Base-by-base conservation (phyloP, 1,140 invertebrate species). In the Ceratosolen fusciceps region DNA sequence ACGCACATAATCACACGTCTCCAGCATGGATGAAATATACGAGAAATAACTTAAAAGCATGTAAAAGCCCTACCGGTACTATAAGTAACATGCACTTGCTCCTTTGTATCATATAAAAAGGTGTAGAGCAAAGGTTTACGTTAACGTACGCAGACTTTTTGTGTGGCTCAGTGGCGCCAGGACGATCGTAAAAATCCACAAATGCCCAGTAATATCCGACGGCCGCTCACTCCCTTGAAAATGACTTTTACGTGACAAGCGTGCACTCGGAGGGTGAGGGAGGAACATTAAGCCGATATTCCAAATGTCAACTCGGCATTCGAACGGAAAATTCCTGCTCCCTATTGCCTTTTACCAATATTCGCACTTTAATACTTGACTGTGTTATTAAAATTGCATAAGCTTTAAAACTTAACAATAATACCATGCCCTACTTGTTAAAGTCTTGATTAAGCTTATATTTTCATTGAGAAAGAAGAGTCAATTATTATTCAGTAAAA, bases 171-270 rank as follows among this genome's bases (percentile, higher is more conserved):
- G 10, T 31, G 62, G 62, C 74, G 74, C 62, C 74, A 4, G 5
- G 21, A 1, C 62, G 47, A 26, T 76, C 74, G 47, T 68, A 76
- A 76, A 76, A 76, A 37, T 65, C 73, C 19, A 26, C 39, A 3
- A 47, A 43, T 43, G n/a, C 37, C 7, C 34, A 21, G 65, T 43
- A 67, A 67, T 67, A 39, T 24, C 8, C 58, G 29, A 37, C 37
- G 65, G 31, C 16, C 24, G 1, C 1, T 74, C n/a, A 1, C n/a
- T 60, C 37, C 26, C 47, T 14, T n/a, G 24, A 62, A 34, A 62
- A 62, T 4, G 26, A 34, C 58, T 62, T 62, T 62, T 62, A 34
- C 58, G 0, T 62, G 58, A 34, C 19, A 34, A 62, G 29, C 26
- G 29, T 62, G 31, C 31, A 34, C 34, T 62, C 29, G 14, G 19